Percentiles rank a stretch among this genome's conserved stretches.
Evolutionary conservation across 2,888 invertebrate genomes (phyloP).

Genomic region (Heliconius charithonia): DNA sequence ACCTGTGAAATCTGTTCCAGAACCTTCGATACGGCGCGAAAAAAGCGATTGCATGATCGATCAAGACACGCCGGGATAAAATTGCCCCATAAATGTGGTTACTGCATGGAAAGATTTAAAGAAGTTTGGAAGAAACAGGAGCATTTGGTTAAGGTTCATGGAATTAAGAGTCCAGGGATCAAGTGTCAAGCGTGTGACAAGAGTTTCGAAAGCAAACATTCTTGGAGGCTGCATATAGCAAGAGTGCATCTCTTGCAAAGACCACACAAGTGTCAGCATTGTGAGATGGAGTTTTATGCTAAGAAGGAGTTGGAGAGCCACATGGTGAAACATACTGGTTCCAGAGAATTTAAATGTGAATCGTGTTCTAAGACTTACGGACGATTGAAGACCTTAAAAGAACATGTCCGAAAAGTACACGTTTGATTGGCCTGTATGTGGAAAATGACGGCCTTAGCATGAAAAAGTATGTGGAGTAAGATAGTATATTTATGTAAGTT

Average conservation of each 20-base stretch:
- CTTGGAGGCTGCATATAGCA: constrained; percentile 59
- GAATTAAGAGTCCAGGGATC: constrained; percentile 52
- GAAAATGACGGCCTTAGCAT: neutral
- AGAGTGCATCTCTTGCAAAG: constrained; percentile 65
- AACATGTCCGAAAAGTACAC: constrained; percentile 59
- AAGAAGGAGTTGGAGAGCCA: constrained; percentile 60
- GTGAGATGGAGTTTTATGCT: constrained; percentile 61
- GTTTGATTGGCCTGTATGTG: constrained; percentile 24
- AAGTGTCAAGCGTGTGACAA: constrained; percentile 64
- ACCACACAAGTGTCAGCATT: constrained; percentile 57
- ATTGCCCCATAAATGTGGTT: constrained; percentile 59
- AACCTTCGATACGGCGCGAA: constrained; percentile 74
- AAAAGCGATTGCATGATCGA: constrained; percentile 72
- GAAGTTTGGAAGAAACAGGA: constrained; percentile 59
- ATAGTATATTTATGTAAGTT: neutral
- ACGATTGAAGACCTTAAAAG: constrained; percentile 61
- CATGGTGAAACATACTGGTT: constrained; percentile 62
- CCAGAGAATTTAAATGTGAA: constrained; percentile 61
- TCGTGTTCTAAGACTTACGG: constrained; percentile 61
- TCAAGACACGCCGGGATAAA: constrained; percentile 64
- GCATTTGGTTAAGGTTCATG: constrained; percentile 59
- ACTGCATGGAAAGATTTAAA: constrained; percentile 60
- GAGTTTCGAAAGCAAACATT: constrained; percentile 57
- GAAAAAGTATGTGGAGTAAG: neutral
- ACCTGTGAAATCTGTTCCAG: constrained; percentile 70